Evolutionary conservation across 1,140 invertebrate genomes (phyloP).

Genomic region (Aphidius ervi): DNA sequence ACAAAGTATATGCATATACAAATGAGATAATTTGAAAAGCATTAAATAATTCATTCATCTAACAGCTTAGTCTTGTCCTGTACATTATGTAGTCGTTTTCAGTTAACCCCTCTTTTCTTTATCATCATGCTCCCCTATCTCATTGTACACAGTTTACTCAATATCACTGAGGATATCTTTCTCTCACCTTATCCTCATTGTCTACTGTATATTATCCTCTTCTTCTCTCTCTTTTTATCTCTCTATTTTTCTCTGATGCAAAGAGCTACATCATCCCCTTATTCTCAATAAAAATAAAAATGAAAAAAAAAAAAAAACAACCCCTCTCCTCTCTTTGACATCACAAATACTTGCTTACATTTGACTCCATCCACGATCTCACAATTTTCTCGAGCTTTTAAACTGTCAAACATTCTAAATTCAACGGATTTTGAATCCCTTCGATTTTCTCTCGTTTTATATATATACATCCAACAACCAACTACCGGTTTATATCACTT

Average conservation of each 20-base stretch:
- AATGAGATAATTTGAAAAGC: constrained; percentile 46
- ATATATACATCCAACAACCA: too few relatives aligned
- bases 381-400: constrained; percentile 47
- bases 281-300: too few relatives aligned
- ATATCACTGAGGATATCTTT: too few relatives aligned
- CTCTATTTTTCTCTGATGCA: not conserved
- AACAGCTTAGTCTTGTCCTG: constrained; percentile 54
- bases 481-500: not conserved
- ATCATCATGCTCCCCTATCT: constrained; percentile 20
- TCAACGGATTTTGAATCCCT: constrained; percentile 45
- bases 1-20: constrained; percentile 40
- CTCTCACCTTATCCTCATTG: constrained; percentile 11
- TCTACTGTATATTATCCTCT: not conserved
- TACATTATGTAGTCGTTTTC: constrained; percentile 51
- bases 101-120: constrained; percentile 34
- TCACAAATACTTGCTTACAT: not conserved
- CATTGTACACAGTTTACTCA: not conserved
- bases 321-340: too few relatives aligned
- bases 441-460: constrained; percentile 30
- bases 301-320: too few relatives aligned
- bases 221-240: constrained; percentile 16
- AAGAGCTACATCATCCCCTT: too few relatives aligned
- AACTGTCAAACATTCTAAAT: constrained; percentile 53
- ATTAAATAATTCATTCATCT: constrained; percentile 51
- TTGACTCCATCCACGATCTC: constrained; percentile 13